Evolutionary conservation across 2,113 vertebrate genomes (phyloP), one percentile per base, ranked within the genome.

Genomic region (Perccottus glenii): DNA sequence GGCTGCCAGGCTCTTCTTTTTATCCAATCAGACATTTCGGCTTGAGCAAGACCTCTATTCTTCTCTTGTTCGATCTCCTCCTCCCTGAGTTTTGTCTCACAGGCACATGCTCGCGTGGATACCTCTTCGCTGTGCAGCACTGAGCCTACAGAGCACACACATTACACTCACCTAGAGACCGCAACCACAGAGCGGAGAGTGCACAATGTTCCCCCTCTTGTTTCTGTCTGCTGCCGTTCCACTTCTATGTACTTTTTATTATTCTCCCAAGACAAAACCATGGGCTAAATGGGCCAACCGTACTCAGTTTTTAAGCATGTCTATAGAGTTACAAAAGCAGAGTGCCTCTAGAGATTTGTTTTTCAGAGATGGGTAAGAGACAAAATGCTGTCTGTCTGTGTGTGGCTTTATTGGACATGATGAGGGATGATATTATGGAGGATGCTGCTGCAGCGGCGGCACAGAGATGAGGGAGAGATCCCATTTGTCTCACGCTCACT

Each of bases 21-120:
- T 86, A 88, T 90, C 88, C 83, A 88, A 89, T 85, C 89, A 87
- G 87, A 88, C 88, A 86, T 84, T 89, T 90, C 82, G 77, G 79
- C 80, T 82, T 78, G 82, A 90, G 82, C 66, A 75, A 80, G 79
- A 82, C 83, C 78, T 80, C 76, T 84, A 80, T 86, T 89, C 85
- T 83, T 81, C 80, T 85, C 73, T 82, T 53, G 79, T 77, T 64
- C 78, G 69, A 80, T 83, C 77, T 71, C 85, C 79, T 82, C 74
- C 78, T 80, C 75, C 78, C 49, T 11, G 77, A 78, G 77, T 77
- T 79, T 79, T 81, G 53, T 60, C 77, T 77, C 85, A 77, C 71
- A 82, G 84, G 67, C 66, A 38, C 50, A 65, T 42, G 65, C 73
- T 59, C 36, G 64, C 56, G 67, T 16, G 51, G 74, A 68, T 71